phyloP scores from a whole-genome alignment of 2,113 vertebrate genomes.

The Saguinus imperator region DNA sequence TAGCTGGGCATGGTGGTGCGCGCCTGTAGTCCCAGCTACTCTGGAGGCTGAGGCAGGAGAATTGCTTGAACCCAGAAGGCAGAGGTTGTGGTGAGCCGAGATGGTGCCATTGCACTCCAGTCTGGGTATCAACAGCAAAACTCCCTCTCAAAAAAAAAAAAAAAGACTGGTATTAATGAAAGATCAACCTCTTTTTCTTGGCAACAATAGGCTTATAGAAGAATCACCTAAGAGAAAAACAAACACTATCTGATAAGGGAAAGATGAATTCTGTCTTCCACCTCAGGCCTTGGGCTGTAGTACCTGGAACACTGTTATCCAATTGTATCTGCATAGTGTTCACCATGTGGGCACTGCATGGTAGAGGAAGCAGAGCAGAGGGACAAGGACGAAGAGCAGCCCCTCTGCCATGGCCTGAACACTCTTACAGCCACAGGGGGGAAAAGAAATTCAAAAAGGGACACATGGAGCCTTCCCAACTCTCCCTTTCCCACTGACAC shows the following conservation, averaged over 20 bases:
- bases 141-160: too few species aligned
- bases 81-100: too few species aligned
- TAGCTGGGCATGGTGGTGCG: too few species aligned
- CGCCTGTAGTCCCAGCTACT: too few species aligned
- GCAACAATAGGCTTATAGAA: conserved; percentile 29
- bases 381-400: neutral
- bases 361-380: neutral
- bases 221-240: neutral
- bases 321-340: accelerated
- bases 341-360: neutral
- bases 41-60: too few species aligned
- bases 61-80: too few species aligned
- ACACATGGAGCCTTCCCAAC: neutral
- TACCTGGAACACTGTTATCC: neutral
- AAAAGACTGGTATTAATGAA: neutral
- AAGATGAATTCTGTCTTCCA: neutral
- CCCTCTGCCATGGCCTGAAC: neutral
- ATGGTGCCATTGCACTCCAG: too few species aligned
- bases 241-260: neutral
- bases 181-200: neutral
- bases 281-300: neutral
- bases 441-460: neutral
- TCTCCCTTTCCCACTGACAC: neutral
- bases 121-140: too few species aligned
- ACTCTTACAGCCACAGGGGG: neutral